phyloP scores from a whole-genome alignment of 2,888 invertebrate species.

The Oscheius sp. region DNA sequence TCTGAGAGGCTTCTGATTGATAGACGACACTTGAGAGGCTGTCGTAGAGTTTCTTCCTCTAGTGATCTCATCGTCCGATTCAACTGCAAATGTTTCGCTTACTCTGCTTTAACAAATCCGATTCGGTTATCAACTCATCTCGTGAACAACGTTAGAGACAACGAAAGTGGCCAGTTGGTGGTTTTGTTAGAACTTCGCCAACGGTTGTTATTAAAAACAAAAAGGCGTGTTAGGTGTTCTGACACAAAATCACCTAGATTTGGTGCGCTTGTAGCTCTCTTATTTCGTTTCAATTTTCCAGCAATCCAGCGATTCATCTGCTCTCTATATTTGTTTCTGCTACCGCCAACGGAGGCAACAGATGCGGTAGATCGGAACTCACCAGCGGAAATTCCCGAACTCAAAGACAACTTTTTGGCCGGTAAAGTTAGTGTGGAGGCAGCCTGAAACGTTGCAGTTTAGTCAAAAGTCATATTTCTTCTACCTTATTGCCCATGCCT shows the following conservation, averaged over 20 bases:
- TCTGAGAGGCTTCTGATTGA: slow-evolving; percentile 56
- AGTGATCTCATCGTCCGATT: slow-evolving; percentile 72
- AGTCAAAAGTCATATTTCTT: neutral
- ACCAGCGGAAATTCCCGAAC: slow-evolving; percentile 57
- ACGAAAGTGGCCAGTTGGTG: neutral
- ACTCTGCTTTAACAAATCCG: neutral
- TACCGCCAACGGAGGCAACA: slow-evolving; percentile 43
- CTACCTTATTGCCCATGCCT: slow-evolving; percentile 51
- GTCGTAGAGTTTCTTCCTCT: slow-evolving; percentile 55
- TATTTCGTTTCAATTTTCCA: slow-evolving; percentile 56
- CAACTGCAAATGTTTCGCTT: slow-evolving; percentile 60
- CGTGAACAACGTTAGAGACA: slow-evolving; percentile 26
- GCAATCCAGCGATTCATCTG: slow-evolving; percentile 64
- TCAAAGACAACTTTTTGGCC: slow-evolving; percentile 58
- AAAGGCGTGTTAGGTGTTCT: slow-evolving; percentile 9
- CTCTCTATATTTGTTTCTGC: slow-evolving; percentile 53
- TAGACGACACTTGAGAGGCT: slow-evolving; percentile 38
- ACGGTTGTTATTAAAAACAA: slow-evolving; percentile 23
- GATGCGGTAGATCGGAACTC: slow-evolving; percentile 50
- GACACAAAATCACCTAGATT: slow-evolving; percentile 82
- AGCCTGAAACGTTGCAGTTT: slow-evolving; percentile 51
- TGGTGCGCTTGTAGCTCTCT: slow-evolving; percentile 87
- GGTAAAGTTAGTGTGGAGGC: slow-evolving; percentile 65
- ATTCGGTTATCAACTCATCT: slow-evolving; percentile 14
- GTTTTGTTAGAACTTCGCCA: neutral